Conservation (phyloP, 2,888 invertebrate genomes). For the Zele albiditarsus region DNA sequence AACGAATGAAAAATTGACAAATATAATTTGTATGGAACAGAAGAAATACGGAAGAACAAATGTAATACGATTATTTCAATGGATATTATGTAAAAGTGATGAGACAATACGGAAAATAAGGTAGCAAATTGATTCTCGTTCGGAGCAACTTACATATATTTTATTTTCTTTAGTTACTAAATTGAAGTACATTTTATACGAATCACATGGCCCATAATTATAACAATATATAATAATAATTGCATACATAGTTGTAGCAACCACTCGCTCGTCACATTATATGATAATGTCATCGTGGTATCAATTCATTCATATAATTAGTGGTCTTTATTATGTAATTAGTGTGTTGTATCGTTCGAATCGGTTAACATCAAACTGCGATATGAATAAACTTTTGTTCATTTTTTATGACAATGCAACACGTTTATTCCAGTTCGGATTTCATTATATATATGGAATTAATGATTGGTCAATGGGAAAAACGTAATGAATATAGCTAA, state of each 20-base stretch:
- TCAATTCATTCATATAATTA: background rate
- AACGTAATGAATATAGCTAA: background rate
- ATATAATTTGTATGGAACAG: background rate
- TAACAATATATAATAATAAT: constrained; percentile 17
- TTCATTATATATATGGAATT: background rate
- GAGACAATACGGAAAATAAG: background rate
- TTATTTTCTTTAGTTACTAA: constrained; percentile 51
- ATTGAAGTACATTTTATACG: constrained; percentile 59
- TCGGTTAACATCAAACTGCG: background rate
- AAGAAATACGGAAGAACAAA: background rate
- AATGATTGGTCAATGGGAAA: background rate
- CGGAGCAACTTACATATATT: background rate
- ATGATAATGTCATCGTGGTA: background rate
- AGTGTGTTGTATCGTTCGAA: background rate
- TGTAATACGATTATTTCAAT: background rate
- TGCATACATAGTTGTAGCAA: background rate
- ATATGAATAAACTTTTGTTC: background rate
- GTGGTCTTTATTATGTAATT: background rate
- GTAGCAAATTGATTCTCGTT: background rate
- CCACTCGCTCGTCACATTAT: background rate
- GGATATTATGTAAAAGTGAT: background rate
- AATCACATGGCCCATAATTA: constrained; percentile 55
- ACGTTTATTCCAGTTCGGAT: background rate
- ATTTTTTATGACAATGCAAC: background rate
- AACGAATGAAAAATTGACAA: background rate